Conservation (phyloP, 2,797 vertebrate species). For the Sebastes steindachneri region DNA sequence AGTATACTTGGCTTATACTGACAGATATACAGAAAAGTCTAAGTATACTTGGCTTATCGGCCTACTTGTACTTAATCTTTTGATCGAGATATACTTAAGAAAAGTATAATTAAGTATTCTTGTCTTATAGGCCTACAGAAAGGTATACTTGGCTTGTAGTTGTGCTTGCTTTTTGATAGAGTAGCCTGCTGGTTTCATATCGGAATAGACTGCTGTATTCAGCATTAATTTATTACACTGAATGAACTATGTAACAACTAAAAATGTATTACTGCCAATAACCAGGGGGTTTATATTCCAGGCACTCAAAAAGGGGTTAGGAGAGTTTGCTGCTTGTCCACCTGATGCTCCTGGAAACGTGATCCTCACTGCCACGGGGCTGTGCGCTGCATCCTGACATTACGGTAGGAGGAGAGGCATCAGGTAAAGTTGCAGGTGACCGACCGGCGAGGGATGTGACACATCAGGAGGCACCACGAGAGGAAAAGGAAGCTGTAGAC, state of each 20-base stretch:
- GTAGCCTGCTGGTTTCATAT: background rate
- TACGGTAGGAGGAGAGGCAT: slow-evolving; percentile 54
- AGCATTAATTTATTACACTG: background rate
- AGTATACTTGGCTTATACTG: no score
- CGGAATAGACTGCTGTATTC: background rate
- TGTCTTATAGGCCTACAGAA: no score
- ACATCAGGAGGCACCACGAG: slow-evolving; percentile 1
- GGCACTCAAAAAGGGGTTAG: background rate
- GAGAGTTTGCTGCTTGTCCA: background rate
- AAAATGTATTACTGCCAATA: background rate
- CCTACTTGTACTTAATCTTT: no score
- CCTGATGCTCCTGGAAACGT: background rate
- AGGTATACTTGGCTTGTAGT: no score
- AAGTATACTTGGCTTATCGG: no score
- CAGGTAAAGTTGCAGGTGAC: slow-evolving; percentile 56
- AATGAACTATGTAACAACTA: background rate
- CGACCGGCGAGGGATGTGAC: slow-evolving; percentile 50
- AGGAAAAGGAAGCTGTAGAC: background rate
- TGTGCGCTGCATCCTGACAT: slow-evolving; percentile 37
- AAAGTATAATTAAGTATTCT: no score
- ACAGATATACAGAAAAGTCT: no score
- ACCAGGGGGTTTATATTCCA: background rate
- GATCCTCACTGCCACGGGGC: background rate
- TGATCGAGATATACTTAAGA: no score
- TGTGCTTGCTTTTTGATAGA: no score